A percentile compares a stretch with the other conserved stretches of the same genome.
Evolutionary conservation across 2,888 invertebrate genomes (phyloP).

Genomic region (Eulithis prunata): DNA sequence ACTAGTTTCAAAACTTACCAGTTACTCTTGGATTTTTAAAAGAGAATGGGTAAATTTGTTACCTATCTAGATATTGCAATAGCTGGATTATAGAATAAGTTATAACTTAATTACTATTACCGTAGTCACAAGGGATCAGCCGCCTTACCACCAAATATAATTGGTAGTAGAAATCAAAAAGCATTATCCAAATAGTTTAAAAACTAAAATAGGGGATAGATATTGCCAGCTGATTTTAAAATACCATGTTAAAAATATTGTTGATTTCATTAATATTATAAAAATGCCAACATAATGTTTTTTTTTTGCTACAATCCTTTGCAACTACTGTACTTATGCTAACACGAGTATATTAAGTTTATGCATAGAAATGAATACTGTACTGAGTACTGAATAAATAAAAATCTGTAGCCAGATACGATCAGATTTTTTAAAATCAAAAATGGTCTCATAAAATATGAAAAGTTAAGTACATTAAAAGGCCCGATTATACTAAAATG

Average conservation of each 20-base stretch:
- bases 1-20: neutral
- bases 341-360: slow-evolving; percentile 22
- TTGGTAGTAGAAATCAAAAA: too few species aligned
- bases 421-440: neutral
- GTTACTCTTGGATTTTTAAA: neutral
- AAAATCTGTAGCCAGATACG: too few species aligned
- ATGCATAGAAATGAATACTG: slow-evolving; percentile 20
- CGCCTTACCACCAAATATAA: too few species aligned
- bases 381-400: neutral
- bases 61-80: slow-evolving; percentile 27
- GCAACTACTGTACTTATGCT: slow-evolving; percentile 15
- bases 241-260: too few species aligned
- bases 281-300: too few species aligned
- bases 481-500: too few species aligned
- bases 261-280: too few species aligned
- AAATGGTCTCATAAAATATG: neutral
- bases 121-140: too few species aligned
- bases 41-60: slow-evolving; percentile 23
- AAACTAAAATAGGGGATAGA: too few species aligned
- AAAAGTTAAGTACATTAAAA: too few species aligned
- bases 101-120: slow-evolving; percentile 16
- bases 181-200: too few species aligned
- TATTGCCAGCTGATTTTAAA: too few species aligned
- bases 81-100: slow-evolving; percentile 13
- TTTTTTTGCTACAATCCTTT: neutral